Conservation (phyloP, 2,797 vertebrate species). For the Gallinago stenura region DNA sequence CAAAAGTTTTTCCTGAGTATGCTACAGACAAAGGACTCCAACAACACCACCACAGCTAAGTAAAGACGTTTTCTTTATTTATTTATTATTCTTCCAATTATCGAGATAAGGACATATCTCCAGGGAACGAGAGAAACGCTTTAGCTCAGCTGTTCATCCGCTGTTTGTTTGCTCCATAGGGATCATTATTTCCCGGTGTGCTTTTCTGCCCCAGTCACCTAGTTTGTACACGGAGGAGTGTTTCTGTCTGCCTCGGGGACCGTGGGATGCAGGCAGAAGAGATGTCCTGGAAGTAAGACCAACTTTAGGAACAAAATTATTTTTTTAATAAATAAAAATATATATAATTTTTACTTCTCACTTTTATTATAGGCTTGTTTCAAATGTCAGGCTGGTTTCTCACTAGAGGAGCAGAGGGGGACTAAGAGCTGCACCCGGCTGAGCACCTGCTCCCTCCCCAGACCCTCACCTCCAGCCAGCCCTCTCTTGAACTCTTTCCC, state of each 20-base stretch:
- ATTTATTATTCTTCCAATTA: conserved; percentile 60
- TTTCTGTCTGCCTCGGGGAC: not conserved
- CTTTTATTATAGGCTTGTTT: not conserved
- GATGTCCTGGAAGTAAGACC: not conserved
- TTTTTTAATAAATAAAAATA: not conserved
- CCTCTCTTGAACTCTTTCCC: not conserved
- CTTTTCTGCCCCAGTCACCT: not conserved
- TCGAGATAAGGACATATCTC: conserved; percentile 20
- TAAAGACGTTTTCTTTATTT: conserved; percentile 78
- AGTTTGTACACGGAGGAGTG: not conserved
- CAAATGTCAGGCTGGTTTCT: not conserved
- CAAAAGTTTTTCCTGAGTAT: conserved; percentile 77
- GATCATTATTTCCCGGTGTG: not conserved
- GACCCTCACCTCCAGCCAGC: not conserved
- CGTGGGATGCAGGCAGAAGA: not conserved
- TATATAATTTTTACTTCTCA: not conserved
- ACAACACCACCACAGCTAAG: conserved; percentile 22
- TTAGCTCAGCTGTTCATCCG: not conserved
- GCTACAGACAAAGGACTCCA: conserved; percentile 73
- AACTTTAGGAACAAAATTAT: not conserved
- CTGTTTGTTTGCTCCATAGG: not conserved
- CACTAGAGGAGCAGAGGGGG: not conserved
- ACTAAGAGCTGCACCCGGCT: not conserved
- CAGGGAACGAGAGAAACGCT: not conserved
- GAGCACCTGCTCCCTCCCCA: not conserved